A percentile compares a stretch with the other conserved stretches of the same genome.
phyloP scores from a whole-genome alignment of 2,797 vertebrate species.

The Ispidina lecontei region DNA sequence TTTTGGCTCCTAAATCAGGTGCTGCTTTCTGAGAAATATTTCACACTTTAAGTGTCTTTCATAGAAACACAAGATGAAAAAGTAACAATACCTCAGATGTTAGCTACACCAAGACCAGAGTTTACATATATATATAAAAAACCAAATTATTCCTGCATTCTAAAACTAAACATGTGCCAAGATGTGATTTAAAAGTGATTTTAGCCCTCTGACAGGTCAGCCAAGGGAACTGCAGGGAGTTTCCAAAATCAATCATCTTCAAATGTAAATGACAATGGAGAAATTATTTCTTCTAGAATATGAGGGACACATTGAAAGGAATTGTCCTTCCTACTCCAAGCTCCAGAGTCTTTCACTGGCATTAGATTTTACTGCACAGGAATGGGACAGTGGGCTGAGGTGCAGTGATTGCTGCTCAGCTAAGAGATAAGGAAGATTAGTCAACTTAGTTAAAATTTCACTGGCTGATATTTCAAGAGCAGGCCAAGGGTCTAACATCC shows the following conservation, averaged over 20 bases:
- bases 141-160: too few relatives aligned
- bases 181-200: background rate
- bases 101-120: background rate
- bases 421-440: constrained; percentile 46
- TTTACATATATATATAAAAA: background rate
- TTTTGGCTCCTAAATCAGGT: background rate
- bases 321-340: background rate
- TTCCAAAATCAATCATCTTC: background rate
- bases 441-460: constrained; percentile 60
- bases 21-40: background rate
- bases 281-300: background rate
- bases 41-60: background rate
- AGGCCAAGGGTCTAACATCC: constrained; percentile 50
- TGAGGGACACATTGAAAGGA: background rate
- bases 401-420: background rate
- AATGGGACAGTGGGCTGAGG: background rate
- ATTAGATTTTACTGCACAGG: background rate
- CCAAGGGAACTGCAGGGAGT: background rate
- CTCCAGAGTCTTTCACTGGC: background rate
- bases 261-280: background rate
- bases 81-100: background rate
- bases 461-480: background rate
- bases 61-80: background rate
- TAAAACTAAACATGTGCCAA: background rate
- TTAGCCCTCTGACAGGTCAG: background rate